A percentile compares a stretch with the other conserved stretches of the same genome.
phyloP scores from a whole-genome alignment of 35 echinoderm and acorn worm species.

The Lytechinus pictus region DNA sequence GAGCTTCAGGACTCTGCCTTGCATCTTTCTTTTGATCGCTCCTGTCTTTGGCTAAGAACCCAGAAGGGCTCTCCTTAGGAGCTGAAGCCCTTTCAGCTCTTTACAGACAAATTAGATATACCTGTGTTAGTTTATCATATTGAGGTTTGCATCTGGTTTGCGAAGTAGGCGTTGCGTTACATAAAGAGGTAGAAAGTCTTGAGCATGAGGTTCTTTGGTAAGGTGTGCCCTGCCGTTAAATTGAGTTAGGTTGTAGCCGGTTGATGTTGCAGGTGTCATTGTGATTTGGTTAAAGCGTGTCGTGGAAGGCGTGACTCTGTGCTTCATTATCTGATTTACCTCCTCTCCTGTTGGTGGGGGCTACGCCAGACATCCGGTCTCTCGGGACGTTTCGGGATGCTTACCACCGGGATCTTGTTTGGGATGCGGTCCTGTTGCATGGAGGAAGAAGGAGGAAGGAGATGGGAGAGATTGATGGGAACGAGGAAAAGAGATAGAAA shows the following conservation, averaged over 20 bases:
- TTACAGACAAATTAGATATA: neutral
- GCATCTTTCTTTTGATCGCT: neutral
- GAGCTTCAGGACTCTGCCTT: neutral
- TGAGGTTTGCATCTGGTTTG: neutral
- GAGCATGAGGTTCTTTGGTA: neutral
- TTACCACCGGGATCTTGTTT: neutral
- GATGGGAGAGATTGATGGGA: neutral
- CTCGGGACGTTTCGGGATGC: neutral
- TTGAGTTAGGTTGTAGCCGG: neutral
- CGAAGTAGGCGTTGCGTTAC: neutral
- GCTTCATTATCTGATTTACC: neutral
- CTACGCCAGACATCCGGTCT: neutral
- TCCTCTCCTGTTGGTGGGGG: neutral
- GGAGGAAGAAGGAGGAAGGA: neutral
- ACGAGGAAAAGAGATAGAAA: neutral
- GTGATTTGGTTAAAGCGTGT: neutral
- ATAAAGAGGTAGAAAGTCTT: neutral
- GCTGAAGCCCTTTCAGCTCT: no score
- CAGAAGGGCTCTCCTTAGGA: no score
- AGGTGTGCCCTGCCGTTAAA: neutral
- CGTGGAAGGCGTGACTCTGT: slow-evolving; percentile 5
- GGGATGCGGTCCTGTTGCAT: neutral
- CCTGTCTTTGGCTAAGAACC: no score
- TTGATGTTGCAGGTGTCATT: slow-evolving; percentile 18
- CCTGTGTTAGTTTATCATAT: neutral